A percentile compares a stretch with the other conserved stretches of the same genome.
phyloP scores from a whole-genome alignment of 2,797 vertebrate species.

The Brachymystax lenok region DNA sequence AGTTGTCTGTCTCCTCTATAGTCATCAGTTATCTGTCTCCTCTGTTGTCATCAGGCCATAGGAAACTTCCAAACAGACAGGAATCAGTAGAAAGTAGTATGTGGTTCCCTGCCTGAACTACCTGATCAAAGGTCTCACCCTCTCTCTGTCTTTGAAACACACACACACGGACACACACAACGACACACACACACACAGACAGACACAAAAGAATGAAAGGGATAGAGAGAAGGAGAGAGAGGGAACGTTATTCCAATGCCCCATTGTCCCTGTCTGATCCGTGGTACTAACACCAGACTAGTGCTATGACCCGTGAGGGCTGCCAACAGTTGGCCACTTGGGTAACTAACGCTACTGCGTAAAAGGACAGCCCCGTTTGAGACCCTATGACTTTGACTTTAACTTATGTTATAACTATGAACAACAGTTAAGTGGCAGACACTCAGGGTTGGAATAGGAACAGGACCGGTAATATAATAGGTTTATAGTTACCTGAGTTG shows the following conservation, averaged over 20 bases:
- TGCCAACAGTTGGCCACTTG: not conserved
- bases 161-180: no score
- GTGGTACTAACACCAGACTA: not conserved
- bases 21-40: no score
- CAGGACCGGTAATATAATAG: not conserved
- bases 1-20: no score
- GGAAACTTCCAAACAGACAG: no score
- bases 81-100: no score
- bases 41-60: no score
- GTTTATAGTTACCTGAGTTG: not conserved
- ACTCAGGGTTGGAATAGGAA: no score
- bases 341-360: not conserved
- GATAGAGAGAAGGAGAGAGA: not conserved
- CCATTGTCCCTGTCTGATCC: not conserved
- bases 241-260: not conserved
- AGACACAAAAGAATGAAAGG: not conserved
- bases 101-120: no score
- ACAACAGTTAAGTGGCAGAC: no score
- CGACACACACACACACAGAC: no score
- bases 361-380: not conserved
- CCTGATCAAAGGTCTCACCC: no score
- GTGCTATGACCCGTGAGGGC: not conserved
- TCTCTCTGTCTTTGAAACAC: no score
- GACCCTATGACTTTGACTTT: not conserved
- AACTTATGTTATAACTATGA: not conserved